These are phyloP conservation scores for Hydrophis major DNA, from an alignment of 2,797 vertebrate species.

Conservation along the genomic window DNA sequence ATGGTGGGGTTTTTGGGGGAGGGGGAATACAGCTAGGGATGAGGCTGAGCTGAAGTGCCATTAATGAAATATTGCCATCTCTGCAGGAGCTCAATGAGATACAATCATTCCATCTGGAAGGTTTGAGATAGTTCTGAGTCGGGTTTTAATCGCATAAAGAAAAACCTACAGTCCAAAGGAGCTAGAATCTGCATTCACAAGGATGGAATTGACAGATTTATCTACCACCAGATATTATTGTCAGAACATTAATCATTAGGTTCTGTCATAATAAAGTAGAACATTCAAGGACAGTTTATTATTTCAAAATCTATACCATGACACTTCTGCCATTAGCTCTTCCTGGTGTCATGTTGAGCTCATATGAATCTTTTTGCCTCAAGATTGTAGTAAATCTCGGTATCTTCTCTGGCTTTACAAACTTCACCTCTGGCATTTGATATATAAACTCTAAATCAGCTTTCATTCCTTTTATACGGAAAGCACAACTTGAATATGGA, in stretches of 20 bases:
- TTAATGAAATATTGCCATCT: constrained; percentile 19
- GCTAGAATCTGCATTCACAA: neutral
- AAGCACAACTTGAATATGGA: neutral
- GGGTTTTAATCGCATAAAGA: neutral
- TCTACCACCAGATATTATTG: neutral
- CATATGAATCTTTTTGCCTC: neutral
- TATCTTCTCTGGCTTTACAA: neutral
- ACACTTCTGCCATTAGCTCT: neutral
- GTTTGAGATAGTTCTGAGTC: neutral
- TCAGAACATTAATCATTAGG: neutral
- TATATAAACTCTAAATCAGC: neutral
- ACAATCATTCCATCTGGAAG: constrained; percentile 30
- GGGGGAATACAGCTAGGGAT: neutral
- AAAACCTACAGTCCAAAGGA: neutral
- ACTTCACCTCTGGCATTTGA: neutral
- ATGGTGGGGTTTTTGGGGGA: neutral
- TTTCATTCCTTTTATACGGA: neutral
- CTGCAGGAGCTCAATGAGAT: constrained; percentile 29
- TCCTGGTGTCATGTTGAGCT: neutral
- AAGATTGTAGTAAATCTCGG: neutral
- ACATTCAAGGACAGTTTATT: neutral
- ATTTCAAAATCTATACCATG: neutral
- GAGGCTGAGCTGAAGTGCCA: neutral
- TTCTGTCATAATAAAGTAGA: neutral
- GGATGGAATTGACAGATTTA: neutral